Conservation (phyloP, 2,797 vertebrate species). For the Phoxinus dragarum region DNA sequence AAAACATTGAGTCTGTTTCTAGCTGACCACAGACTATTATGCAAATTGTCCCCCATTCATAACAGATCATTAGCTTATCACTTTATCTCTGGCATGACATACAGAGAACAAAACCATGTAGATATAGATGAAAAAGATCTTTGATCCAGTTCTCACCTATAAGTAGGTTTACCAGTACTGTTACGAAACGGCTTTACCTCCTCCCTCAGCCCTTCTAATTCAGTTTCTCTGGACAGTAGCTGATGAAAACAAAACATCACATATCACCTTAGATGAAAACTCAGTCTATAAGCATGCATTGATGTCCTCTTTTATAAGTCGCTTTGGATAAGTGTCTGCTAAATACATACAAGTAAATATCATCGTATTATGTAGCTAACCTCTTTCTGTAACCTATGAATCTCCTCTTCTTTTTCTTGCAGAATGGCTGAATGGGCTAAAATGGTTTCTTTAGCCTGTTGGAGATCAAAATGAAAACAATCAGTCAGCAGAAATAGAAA, state of each 20-base stretch:
- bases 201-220: conserved; percentile 70
- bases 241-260: conserved; percentile 56
- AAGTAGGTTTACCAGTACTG: conserved; percentile 70
- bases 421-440: conserved; percentile 76
- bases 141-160: conserved; percentile 70
- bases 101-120: not conserved
- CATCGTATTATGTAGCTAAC: conserved; percentile 58
- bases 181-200: conserved; percentile 71
- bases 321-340: not conserved
- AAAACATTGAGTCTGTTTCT: not conserved
- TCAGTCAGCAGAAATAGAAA: not conserved
- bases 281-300: not conserved
- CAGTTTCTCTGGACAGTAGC: conserved; percentile 70
- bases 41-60: not conserved
- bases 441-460: conserved; percentile 79
- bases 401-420: conserved; percentile 76
- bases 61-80: conserved; percentile 1
- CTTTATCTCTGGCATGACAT: not conserved
- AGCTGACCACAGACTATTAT: not conserved
- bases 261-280: not conserved
- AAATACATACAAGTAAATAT: not conserved
- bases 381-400: conserved; percentile 74
- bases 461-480: conserved; percentile 2
- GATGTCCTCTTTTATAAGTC: not conserved
- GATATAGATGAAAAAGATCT: not conserved